Evolutionary conservation across 2,113 vertebrate species (phyloP).

Genomic region (Dromiciops gliroides): DNA sequence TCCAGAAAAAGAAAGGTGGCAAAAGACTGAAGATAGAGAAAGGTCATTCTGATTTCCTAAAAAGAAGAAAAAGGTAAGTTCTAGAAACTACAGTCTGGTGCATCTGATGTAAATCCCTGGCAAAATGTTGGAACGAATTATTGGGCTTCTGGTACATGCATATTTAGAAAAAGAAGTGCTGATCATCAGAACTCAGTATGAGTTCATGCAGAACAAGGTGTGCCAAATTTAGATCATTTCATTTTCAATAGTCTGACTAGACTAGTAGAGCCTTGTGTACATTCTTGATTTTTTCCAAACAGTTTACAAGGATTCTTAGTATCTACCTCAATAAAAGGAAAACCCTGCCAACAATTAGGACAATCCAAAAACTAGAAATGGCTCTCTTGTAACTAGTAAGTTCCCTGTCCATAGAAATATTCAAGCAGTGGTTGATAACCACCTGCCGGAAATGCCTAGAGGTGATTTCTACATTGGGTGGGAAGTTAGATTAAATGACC

Average conservation of each 20-base stretch:
- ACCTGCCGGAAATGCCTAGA: not conserved
- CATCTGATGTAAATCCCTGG: not conserved
- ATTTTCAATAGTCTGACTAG: not conserved
- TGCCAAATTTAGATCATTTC: not conserved
- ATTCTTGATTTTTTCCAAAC: not conserved
- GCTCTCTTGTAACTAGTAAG: not conserved
- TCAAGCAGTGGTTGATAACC: not conserved
- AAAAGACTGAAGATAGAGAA: not conserved
- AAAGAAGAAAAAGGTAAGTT: not conserved
- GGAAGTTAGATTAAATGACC: not conserved
- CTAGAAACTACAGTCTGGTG: not conserved
- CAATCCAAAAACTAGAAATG: not conserved
- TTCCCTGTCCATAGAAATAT: not conserved
- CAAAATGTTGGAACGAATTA: not conserved
- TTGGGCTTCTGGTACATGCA: not conserved
- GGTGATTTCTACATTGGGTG: not conserved
- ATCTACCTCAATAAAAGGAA: not conserved
- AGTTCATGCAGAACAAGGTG: not conserved
- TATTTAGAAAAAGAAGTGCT: not conserved
- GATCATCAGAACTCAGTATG: not conserved
- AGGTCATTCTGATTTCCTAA: not conserved
- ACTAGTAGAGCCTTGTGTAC: not conserved
- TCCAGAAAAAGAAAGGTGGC: not conserved
- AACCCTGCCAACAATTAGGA: not conserved
- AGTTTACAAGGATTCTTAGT: not conserved